These are phyloP conservation scores for Pollenia labialis DNA, from an alignment of 2,888 invertebrate genomes.

Conservation along the genomic window DNA sequence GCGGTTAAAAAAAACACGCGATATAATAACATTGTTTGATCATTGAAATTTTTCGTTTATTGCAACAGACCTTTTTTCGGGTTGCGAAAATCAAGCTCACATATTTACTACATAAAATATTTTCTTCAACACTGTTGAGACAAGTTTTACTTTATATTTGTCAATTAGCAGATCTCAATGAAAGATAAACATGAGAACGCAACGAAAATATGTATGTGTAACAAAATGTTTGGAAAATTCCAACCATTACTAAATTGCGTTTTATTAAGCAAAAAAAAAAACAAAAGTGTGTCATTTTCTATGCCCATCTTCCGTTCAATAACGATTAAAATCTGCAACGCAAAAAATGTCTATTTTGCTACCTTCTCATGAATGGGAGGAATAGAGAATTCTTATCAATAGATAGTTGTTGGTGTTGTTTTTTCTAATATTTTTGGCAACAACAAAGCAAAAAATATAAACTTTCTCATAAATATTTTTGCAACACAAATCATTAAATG, in stretches of 20 bases:
- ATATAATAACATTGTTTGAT: too few relatives aligned
- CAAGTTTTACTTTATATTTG: background rate
- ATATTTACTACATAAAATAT: too few relatives aligned
- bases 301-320: slow-evolving; percentile 18
- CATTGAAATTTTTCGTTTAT: too few relatives aligned
- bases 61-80: too few relatives aligned
- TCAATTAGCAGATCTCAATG: slow-evolving; percentile 27
- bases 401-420: background rate
- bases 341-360: slow-evolving; percentile 20
- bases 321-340: slow-evolving; percentile 61
- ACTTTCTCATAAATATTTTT: slow-evolving; percentile 72
- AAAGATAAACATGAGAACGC: background rate
- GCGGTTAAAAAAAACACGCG: too few relatives aligned
- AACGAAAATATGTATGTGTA: background rate
- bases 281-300: slow-evolving; percentile 54
- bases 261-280: background rate
- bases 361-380: slow-evolving; percentile 26
- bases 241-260: slow-evolving; percentile 27
- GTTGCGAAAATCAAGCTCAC: too few relatives aligned
- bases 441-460: slow-evolving; percentile 37
- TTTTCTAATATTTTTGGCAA: slow-evolving; percentile 20
- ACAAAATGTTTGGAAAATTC: background rate
- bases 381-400: slow-evolving; percentile 15
- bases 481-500: slow-evolving; percentile 71
- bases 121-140: too few relatives aligned